Conservation (phyloP, 1,140 invertebrate genomes). For the Physella acuta region DNA sequence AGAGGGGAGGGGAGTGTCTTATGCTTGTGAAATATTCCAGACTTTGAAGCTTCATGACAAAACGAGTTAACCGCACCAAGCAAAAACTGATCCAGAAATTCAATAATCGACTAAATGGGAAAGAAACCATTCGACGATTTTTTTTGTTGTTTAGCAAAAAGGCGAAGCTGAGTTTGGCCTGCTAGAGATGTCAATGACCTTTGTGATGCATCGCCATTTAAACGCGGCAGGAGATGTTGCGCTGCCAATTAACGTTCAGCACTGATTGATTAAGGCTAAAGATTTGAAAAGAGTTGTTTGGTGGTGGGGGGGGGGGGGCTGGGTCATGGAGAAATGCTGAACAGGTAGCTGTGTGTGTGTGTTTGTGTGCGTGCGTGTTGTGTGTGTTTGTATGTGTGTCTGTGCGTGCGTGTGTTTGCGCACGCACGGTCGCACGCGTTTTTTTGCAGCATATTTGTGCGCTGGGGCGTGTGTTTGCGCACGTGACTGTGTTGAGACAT, state of each 20-base stretch:
- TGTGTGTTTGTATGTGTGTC: conserved; percentile 9
- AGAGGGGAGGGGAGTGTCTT: neutral
- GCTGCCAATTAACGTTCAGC: neutral
- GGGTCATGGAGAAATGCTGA: neutral
- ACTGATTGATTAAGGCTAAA: neutral
- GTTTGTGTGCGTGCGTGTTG: neutral
- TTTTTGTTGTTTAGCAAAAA: neutral
- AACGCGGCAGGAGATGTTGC: neutral
- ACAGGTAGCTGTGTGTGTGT: neutral
- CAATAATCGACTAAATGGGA: neutral
- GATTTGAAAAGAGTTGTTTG: neutral
- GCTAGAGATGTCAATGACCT: neutral
- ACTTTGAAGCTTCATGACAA: neutral
- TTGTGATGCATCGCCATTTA: neutral
- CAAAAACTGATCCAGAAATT: neutral
- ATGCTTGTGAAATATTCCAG: neutral
- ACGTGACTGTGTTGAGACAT: too few relatives aligned
- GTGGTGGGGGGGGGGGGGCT: neutral
- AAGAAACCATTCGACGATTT: neutral
- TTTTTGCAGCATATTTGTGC: too few relatives aligned
- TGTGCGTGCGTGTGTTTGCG: conserved; percentile 1
- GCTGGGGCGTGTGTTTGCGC: too few relatives aligned
- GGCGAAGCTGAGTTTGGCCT: neutral
- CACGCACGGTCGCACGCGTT: too few relatives aligned
- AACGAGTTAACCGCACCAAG: neutral